Evolutionary conservation across 2,113 vertebrate genomes (phyloP), one percentile per base, ranked within the genome.

Genomic region (Marmota flaviventris): DNA sequence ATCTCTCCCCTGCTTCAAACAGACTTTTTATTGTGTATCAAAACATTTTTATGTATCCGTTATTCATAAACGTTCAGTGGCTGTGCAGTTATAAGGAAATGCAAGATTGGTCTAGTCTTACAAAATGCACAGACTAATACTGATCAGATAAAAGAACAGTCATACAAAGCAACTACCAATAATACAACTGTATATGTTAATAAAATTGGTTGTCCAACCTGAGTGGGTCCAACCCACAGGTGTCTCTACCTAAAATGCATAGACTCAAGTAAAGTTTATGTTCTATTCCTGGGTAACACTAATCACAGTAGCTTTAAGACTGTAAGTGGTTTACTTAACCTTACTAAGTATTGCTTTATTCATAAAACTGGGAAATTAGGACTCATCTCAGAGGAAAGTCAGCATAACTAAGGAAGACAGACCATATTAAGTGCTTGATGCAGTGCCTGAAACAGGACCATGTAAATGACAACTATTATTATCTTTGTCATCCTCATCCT

Each of bases 271-370:
- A 88, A 87, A 65, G 70, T 63, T 32, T 29, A 0, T 25, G 5
- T 48, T 87, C 70, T 42, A 81, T 37, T 93, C 39, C 45, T 32
- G 48, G 63, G 32, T n/a, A 45, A 96, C 61, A 93, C 16, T n/a
- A 84, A 76, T 56, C 72, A 82, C 82, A 87, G 22, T 83, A 92
- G 63, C 78, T 95, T 53, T 63, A 29, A 78, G 75, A 73, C 34
- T 16, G 65, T 69, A 65, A 63, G 11, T 32, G 70, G 81, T 76
- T 91, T 76, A 91, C 51, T 67, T 61, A 56, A 22, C 53, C 76
- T 89, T 18, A 72, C 29, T 25, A 83, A 83, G 11, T 48, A 81
- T n/a, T 78, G 92, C 3, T 87, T 93, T 67, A 79, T 73, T 25
- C 56, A 65, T 87, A 79, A 94, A 87, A 92, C 27, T 53, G 32